A percentile compares a stretch with the other conserved stretches of the same genome.
Evolutionary conservation across 2,797 vertebrate genomes (phyloP).

Genomic region (Rachycentron canadum): DNA sequence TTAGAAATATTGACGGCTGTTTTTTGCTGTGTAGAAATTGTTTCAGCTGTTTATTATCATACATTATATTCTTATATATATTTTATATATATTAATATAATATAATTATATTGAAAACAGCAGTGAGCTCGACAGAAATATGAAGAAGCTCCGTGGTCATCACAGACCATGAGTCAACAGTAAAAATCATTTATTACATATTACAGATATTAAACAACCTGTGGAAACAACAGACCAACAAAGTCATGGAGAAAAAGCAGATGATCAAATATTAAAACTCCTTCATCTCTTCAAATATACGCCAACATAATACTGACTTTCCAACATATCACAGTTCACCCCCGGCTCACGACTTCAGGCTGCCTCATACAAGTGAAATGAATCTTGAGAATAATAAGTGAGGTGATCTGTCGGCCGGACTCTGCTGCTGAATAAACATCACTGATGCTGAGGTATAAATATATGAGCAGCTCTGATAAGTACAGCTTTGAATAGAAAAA

Average conservation of each 20-base stretch:
- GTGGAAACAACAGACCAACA: neutral
- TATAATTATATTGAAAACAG: no score
- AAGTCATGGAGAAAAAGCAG: neutral
- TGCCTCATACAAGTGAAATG: conserved; percentile 7
- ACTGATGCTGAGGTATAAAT: conserved; percentile 51
- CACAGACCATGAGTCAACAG: no score
- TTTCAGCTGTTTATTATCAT: no score
- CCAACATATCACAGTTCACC: neutral
- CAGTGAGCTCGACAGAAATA: no score
- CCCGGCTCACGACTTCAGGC: neutral
- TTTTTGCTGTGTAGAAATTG: no score
- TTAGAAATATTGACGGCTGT: no score
- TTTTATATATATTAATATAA: no score
- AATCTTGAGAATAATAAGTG: conserved; percentile 31
- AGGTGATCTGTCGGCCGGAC: conserved; percentile 29
- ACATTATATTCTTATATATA: no score
- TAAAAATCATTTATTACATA: neutral
- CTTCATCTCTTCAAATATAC: neutral
- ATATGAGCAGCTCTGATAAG: conserved; percentile 45
- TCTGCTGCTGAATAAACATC: conserved; percentile 50
- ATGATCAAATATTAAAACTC: neutral
- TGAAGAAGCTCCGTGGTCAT: no score
- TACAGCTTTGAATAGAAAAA: conserved; percentile 32
- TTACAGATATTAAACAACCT: neutral
- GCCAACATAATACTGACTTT: neutral